Conservation (phyloP, 2,888 invertebrate genomes). For the Cancer borealis region DNA sequence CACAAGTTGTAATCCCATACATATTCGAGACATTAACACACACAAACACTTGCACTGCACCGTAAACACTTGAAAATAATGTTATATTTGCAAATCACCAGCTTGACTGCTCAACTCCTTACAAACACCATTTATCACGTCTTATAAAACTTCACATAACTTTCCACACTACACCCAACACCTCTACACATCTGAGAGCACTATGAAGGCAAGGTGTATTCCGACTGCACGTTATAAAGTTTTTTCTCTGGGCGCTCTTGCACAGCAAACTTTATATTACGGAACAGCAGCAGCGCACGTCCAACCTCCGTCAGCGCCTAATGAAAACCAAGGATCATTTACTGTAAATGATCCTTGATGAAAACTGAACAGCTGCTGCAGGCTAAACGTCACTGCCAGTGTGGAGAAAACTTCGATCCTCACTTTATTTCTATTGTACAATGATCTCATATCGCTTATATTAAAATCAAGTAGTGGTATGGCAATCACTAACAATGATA, state of each 20-base stretch:
- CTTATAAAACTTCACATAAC: constrained; percentile 50
- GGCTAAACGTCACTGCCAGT: constrained; percentile 71
- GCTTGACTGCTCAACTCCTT: background rate
- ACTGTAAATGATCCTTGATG: no score
- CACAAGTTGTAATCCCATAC: background rate
- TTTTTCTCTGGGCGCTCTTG: constrained; percentile 57
- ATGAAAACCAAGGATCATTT: no score
- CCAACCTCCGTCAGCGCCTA: constrained; percentile 54
- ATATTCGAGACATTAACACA: constrained; percentile 52
- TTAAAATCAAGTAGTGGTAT: background rate
- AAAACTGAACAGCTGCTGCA: constrained; percentile 75
- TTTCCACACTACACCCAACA: background rate
- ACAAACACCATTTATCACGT: background rate
- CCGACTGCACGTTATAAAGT: constrained; percentile 58
- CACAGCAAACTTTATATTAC: constrained; percentile 65
- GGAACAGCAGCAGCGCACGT: constrained; percentile 55
- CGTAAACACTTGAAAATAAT: background rate
- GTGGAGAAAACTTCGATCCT: constrained; percentile 70
- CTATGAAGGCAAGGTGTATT: constrained; percentile 57
- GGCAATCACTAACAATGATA: background rate
- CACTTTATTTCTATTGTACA: constrained; percentile 30
- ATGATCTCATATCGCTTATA: background rate
- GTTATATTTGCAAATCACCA: background rate
- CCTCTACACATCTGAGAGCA: constrained; percentile 68
- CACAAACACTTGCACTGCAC: constrained; percentile 26